phyloP scores from a whole-genome alignment of 2,888 invertebrate genomes.

The Xestia rhomboidea region DNA sequence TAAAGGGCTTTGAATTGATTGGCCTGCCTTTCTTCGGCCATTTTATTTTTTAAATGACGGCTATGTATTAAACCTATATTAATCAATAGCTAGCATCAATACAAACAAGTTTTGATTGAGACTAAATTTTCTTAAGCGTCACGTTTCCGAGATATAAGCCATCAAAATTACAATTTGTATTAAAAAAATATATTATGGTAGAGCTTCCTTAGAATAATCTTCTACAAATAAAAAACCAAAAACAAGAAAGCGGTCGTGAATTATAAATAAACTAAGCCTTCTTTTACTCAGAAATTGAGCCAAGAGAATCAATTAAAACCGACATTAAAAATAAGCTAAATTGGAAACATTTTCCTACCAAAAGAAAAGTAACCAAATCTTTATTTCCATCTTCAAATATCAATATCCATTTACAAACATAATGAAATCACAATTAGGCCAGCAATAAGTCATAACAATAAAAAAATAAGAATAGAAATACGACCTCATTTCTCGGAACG shows the following conservation, averaged over 20 bases:
- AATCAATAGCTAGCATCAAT: not conserved
- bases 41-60: not conserved
- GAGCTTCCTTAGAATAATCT: not conserved
- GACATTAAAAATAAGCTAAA: constrained; percentile 15
- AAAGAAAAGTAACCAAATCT: constrained; percentile 15
- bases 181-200: not conserved
- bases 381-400: constrained; percentile 33
- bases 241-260: not conserved
- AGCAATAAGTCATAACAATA: constrained; percentile 61
- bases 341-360: not conserved
- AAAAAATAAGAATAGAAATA: constrained; percentile 61
- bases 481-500: constrained; percentile 63
- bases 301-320: constrained; percentile 2
- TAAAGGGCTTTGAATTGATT: not conserved
- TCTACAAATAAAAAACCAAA: not conserved
- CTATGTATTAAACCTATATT: not conserved
- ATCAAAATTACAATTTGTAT: not conserved
- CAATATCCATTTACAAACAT: constrained; percentile 52
- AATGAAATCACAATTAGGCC: constrained; percentile 65
- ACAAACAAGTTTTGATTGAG: not conserved
- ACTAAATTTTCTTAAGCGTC: not conserved
- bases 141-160: not conserved
- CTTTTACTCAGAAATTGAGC: not conserved
- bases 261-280: constrained; percentile 2
- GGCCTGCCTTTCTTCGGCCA: not conserved